Conservation (phyloP, 2,888 invertebrate genomes). For the Abrostola triplasia region DNA sequence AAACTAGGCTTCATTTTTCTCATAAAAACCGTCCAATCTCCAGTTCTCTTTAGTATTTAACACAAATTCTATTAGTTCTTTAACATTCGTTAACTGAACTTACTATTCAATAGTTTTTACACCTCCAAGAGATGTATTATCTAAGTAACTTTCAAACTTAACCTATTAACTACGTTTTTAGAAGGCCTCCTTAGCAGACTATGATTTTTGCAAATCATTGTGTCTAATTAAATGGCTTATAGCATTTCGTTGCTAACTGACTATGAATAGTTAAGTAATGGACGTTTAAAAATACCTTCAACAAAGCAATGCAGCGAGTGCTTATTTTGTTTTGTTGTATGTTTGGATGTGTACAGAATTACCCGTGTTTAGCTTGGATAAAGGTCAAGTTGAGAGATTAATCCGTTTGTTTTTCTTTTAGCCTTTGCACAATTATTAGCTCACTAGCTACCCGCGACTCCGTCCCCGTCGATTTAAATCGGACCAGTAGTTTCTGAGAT, state of each 20-base stretch:
- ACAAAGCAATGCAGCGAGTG: conserved; percentile 35
- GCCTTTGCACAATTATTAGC: too few species aligned
- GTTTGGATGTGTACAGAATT: neutral
- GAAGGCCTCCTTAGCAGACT: conserved; percentile 52
- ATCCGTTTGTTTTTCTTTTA: too few species aligned
- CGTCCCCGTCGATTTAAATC: too few species aligned
- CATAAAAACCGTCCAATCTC: too few species aligned
- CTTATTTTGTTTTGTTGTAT: conserved; percentile 2
- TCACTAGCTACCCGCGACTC: too few species aligned
- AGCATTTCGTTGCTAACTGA: conserved; percentile 51
- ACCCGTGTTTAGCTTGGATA: neutral
- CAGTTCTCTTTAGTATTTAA: neutral
- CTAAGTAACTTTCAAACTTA: conserved; percentile 69
- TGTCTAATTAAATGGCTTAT: conserved; percentile 70
- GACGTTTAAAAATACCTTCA: conserved; percentile 14
- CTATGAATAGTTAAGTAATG: conserved; percentile 54
- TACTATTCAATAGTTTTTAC: conserved; percentile 34
- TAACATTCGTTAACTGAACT: neutral
- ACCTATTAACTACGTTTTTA: conserved; percentile 74
- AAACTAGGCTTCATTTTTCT: too few species aligned
- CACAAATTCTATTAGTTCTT: neutral
- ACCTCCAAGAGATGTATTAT: conserved; percentile 53
- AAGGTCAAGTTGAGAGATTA: neutral
- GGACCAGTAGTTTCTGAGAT: too few species aligned
- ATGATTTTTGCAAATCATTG: conserved; percentile 74